Evolutionary conservation across 2,888 invertebrate species (phyloP).

Genomic region (Oasisia sp.): DNA sequence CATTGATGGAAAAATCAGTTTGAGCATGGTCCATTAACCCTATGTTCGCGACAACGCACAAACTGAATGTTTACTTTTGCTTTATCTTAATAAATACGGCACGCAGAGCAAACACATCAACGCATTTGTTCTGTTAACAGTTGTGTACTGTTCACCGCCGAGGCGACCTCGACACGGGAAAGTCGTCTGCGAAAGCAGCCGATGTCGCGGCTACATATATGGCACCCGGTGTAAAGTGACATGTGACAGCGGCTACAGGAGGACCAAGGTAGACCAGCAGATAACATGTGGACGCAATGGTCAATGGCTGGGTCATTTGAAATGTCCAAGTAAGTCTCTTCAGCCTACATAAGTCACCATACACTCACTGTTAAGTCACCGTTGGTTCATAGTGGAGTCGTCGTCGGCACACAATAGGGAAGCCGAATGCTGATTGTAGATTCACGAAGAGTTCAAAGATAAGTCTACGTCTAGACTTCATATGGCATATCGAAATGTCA

Average conservation of each 20-base stretch:
- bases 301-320: not conserved
- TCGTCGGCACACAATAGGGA: no score
- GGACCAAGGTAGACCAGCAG: not conserved
- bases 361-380: not conserved
- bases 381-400: not conserved
- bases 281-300: not conserved
- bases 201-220: not conserved
- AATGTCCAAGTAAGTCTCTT: not conserved
- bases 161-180: not conserved
- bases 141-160: not conserved
- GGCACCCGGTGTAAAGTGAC: not conserved
- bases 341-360: not conserved
- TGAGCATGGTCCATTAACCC: no score
- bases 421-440: no score
- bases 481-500: no score
- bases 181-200: not conserved
- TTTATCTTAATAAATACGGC: no score
- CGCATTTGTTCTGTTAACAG: not conserved
- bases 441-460: no score
- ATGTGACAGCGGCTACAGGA: not conserved
- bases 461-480: no score
- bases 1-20: no score
- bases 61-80: no score
- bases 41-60: no score
- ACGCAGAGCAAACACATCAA: not conserved